Evolutionary conservation across 1,140 invertebrate species (phyloP), one percentile per base, ranked within the genome.

Genomic region (Ooceraea biroi): DNA sequence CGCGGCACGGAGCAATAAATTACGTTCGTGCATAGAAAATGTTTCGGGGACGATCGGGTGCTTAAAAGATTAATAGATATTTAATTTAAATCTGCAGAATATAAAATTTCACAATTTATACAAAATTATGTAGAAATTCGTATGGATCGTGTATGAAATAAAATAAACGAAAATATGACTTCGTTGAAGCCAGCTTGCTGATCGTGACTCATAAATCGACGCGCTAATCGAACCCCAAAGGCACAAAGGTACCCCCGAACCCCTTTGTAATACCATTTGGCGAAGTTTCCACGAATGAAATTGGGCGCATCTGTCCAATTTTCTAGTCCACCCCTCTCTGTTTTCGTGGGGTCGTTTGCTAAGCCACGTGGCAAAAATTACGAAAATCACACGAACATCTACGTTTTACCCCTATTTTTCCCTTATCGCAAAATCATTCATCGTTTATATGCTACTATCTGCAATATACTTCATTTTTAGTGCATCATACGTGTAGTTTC

Each of bases 271-370:
- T 30, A 19, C 72, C 88, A 73, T 88, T 89, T 77, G 87, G 74
- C 69, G 19, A 88, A 68, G n/a, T 88, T 88, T 86, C 80, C 84
- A 88, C 80, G 69, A 7, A 14, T 76, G 30, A 84, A 86, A 77
- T 52, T 57, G 30, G 3, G 11, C 17, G 19, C 88, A 89, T 89
- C 88, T 89, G 88, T 77, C 17, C 60, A 27, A 88, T 85, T 83
- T 61, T 63, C 48, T 46, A 10, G 2, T 36, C 27, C 0, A 50
- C 5, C 57, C 46, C 25, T 12, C 72, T 19, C 25, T 19, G 10
- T 14, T 55, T 65, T 69, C 44, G 22, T 46, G 60, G 36, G 5
- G 4, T n/a, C 60, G 22, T 69, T 19, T 14, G 17, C 10, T 17
- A 46, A 63, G 77, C 17, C 84, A 89, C 80, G 80, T 66, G 77